These are phyloP conservation scores for Masnerella sp. DNA, from an alignment of 2,888 invertebrate genomes.

Conservation along the genomic window DNA sequence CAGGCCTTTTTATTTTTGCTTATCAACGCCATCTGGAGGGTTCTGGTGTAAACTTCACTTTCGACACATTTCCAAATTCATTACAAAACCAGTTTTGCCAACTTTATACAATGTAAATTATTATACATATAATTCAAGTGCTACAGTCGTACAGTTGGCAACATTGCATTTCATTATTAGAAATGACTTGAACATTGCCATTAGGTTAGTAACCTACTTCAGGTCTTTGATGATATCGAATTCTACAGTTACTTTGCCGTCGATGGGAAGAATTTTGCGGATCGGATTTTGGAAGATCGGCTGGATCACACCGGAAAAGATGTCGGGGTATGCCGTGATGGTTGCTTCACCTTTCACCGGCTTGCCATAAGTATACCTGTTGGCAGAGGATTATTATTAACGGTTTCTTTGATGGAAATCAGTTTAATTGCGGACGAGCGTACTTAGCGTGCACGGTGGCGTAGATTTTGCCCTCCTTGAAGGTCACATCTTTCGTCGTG, in stretches of 20 bases:
- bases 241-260: constrained; percentile 87
- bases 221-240: constrained; percentile 87
- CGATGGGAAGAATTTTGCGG: constrained; percentile 81
- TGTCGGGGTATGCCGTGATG: constrained; percentile 89
- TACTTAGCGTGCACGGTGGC: constrained; percentile 91
- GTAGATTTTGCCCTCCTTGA: constrained; percentile 87
- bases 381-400: not conserved
- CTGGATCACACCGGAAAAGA: constrained; percentile 87
- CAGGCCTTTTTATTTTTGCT: too few species aligned
- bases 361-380: constrained; percentile 90
- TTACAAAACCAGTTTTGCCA: too few species aligned
- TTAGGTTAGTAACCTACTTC: constrained; percentile 71
- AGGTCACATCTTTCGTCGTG: constrained; percentile 89
- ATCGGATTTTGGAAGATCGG: constrained; percentile 84
- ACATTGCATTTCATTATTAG: too few species aligned
- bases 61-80: too few species aligned
- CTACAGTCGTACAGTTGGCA: too few species aligned
- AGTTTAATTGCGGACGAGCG: too few species aligned
- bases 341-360: constrained; percentile 92
- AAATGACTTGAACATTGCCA: too few species aligned
- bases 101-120: too few species aligned
- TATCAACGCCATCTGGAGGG: too few species aligned
- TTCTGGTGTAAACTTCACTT: too few species aligned
- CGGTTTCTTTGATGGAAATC: not conserved
- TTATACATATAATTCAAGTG: too few species aligned